These are phyloP conservation scores for Patella depressa DNA, from an alignment of 2,888 invertebrate genomes.

Conservation along the genomic window DNA sequence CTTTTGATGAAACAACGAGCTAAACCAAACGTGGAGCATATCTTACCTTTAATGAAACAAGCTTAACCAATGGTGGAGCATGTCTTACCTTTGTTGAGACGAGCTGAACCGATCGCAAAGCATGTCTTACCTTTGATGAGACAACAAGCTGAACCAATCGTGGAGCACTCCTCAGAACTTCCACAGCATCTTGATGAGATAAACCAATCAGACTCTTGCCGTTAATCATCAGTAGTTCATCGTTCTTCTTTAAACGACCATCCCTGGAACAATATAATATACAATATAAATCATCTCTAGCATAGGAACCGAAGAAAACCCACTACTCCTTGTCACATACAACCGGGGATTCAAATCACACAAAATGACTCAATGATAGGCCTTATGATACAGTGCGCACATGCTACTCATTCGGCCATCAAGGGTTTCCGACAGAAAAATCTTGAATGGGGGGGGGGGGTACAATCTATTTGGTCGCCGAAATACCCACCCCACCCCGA, in stretches of 20 bases:
- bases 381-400: too few species aligned
- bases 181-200: conserved; percentile 62
- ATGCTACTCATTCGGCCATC: too few species aligned
- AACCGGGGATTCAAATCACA: too few species aligned
- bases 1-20: conserved; percentile 62
- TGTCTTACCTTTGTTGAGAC: conserved; percentile 61
- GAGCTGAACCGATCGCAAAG: conserved; percentile 53
- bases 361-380: too few species aligned
- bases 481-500: too few species aligned
- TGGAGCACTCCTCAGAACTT: conserved; percentile 55
- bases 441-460: too few species aligned
- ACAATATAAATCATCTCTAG: too few species aligned
- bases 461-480: too few species aligned
- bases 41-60: conserved; percentile 62
- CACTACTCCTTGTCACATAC: too few species aligned
- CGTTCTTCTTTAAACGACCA: conserved; percentile 87
- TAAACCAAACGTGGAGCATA: conserved; percentile 58
- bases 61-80: conserved; percentile 58
- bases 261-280: conserved; percentile 44
- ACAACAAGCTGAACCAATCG: conserved; percentile 62
- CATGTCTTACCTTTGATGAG: conserved; percentile 54
- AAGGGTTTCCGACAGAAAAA: too few species aligned
- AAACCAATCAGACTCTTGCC: conserved; percentile 75
- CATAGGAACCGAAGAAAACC: too few species aligned
- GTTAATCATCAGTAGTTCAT: conserved; percentile 90